Evolutionary conservation across 2,113 vertebrate species (phyloP).

Genomic region (Saguinus midas): DNA sequence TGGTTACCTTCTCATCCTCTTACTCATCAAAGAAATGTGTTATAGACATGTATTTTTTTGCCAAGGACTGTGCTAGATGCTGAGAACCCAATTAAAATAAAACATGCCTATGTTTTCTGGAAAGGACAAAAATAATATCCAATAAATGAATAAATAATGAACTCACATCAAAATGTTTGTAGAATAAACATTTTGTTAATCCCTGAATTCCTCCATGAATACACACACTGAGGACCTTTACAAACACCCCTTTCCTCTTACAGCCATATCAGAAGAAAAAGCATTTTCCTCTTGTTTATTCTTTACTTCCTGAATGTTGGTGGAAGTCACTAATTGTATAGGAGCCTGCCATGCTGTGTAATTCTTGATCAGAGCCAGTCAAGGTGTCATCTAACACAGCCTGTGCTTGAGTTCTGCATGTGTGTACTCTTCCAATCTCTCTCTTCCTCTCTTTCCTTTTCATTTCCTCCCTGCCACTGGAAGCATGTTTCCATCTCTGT

Average conservation of each 20-base stretch:
- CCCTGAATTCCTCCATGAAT: background rate
- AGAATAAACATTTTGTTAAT: background rate
- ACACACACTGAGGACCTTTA: background rate
- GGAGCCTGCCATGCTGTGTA: background rate
- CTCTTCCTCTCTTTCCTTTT: background rate
- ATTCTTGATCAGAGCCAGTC: background rate
- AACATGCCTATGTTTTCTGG: background rate
- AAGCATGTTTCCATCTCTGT: background rate
- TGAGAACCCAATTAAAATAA: background rate
- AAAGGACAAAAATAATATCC: background rate
- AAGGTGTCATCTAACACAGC: background rate
- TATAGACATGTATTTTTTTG: background rate
- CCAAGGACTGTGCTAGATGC: background rate
- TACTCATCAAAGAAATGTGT: background rate
- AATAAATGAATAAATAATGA: background rate
- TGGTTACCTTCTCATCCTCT: background rate
- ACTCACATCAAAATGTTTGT: background rate
- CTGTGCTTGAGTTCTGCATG: background rate
- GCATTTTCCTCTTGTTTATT: background rate
- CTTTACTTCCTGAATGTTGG: background rate
- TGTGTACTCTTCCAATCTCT: fast-evolving
- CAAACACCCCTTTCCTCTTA: background rate
- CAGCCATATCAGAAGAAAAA: background rate
- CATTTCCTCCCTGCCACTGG: background rate
- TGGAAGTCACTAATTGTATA: background rate